phyloP scores from a whole-genome alignment of 2,113 vertebrate genomes.

The Quiscalus mexicanus region DNA sequence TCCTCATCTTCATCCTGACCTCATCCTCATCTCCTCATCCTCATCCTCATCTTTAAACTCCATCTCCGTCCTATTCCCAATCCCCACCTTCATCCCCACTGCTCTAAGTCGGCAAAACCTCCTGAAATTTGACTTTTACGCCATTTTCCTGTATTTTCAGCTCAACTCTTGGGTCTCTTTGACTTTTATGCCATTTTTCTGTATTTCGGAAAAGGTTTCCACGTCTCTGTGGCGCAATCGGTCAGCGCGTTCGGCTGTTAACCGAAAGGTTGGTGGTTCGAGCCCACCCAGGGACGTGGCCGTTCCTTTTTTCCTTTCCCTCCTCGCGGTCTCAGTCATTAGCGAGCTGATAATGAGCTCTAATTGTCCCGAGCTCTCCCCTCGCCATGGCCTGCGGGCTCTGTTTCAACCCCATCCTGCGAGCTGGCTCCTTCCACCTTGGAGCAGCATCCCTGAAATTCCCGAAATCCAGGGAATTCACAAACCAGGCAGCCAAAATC shows the following conservation, averaged over 20 bases:
- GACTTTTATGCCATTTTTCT: accelerated
- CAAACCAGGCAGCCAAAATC: accelerated
- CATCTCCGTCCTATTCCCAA: too few species aligned
- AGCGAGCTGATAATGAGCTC: not conserved
- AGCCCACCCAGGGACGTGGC: slow-evolving; percentile 65
- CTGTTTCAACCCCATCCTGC: not conserved
- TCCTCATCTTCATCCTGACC: too few species aligned
- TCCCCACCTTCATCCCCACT: not conserved
- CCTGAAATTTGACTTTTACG: not conserved
- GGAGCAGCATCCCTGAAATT: too few species aligned
- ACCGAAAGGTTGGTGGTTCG: slow-evolving; percentile 76
- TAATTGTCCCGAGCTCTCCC: not conserved
- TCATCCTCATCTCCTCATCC: not conserved
- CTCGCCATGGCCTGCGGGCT: accelerated
- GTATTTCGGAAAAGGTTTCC: accelerated
- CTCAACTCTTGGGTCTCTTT: not conserved
- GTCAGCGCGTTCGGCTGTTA: slow-evolving; percentile 70
- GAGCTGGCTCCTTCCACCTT: accelerated
- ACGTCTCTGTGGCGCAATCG: not conserved
- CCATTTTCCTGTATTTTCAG: accelerated
- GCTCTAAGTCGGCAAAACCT: not conserved
- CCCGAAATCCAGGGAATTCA: too few species aligned
- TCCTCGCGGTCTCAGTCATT: not conserved
- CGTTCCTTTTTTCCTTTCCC: accelerated
- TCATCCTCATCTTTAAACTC: too few species aligned